Evolutionary conservation across 35 echinoderm and acorn worm species (phyloP), one percentile per base, ranked within the genome.

Genomic region (Hemicentrotus pulcherrimus): DNA sequence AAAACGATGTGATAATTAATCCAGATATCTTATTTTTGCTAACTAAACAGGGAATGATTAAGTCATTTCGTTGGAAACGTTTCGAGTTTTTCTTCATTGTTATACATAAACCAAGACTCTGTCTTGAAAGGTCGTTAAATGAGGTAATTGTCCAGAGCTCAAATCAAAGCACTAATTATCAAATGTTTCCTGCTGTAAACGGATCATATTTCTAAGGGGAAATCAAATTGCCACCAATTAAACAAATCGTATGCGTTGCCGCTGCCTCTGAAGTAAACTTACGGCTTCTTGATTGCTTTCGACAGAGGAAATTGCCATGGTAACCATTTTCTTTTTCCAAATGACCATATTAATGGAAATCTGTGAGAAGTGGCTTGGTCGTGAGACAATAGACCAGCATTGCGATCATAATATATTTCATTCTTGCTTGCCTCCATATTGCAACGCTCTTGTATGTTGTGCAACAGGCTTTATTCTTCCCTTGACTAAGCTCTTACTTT

Each of bases 311-410:
- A 78, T 78, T n/a, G 65, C 65, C 65, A 78, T 78, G 65, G 65
- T 78, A 78, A 78, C 65, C 65, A 78, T 22, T n/a, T 78, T 78
- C 65, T 78, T 78, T 28, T 22, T 78, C 65, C 28, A 78, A 78
- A 78, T 78, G 18, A 78, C 65, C 65, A 78, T 78, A 78, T 78
- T 78, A 78, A 78, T 78, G 65, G 65, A 78, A 78, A 78, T 78
- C 61, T 70, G 2, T 59, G 2, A 30, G 6, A 78, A 78, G 65
- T 78, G 65, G 65, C 22, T 78, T 78, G 65, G 65, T 24, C 22
- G 28, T 28, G 65, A 78, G 65, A 78, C 65, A 78, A 78, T 78
- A 78, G 65, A 78, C 22, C 65, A 78, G 65, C 65, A 28, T 22
- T 78, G 65, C 65, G 65, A 78, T 78, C 15, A n/a, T 78, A 78